Evolutionary conservation across 1,140 invertebrate genomes (phyloP), one percentile per base, ranked within the genome.

Genomic region (Agrypnia vestita): DNA sequence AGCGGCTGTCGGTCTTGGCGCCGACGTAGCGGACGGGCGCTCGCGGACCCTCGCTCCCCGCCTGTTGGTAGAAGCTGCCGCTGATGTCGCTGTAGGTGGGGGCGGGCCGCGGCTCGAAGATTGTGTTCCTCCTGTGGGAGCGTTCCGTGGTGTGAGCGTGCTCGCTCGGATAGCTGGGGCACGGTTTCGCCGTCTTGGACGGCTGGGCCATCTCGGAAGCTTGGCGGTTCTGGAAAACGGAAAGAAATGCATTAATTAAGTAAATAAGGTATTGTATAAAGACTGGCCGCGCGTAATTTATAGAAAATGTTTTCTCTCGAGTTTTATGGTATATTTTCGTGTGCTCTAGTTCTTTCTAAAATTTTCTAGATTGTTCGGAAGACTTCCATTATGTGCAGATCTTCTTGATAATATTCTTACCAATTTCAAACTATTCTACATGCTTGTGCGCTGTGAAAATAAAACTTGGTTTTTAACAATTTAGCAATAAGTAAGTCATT

Each of bases 41-140:
- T 55, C 80, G 75, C 44, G 75, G 49, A 46, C 17, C 55, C 10
- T 73, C 35, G 10, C 13, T 0, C 13, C 6, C 1, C 25, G 25
- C 1, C 25, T 35, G 25, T 35, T 35, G 1, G 25, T 35, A 35
- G 61, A 75, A 78, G 35, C 74, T 49, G 71, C 59, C 72, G 49
- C 73, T 25, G 67, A 82, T 77, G 49, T 82, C 81, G 61, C 64
- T 76, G 56, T 82, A 82, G 4, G 80, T 79, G 19, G 74, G 76
- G 21, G 53, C 81, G 21, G 81, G 81, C 21, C 81, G 74, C 19
- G 81, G 81, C 46, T 82, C 81, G 67, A 82, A 82, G 25, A 82
- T 77, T n/a, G 69, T 49, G 44, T 77, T 82, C 35, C 74, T 75
- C 47, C 47, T 69, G 9, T 51, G 15, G 49, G 21, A 12, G 19